phyloP scores from a whole-genome alignment of 1,140 invertebrate species.

The Neotoxoptera formosana region DNA sequence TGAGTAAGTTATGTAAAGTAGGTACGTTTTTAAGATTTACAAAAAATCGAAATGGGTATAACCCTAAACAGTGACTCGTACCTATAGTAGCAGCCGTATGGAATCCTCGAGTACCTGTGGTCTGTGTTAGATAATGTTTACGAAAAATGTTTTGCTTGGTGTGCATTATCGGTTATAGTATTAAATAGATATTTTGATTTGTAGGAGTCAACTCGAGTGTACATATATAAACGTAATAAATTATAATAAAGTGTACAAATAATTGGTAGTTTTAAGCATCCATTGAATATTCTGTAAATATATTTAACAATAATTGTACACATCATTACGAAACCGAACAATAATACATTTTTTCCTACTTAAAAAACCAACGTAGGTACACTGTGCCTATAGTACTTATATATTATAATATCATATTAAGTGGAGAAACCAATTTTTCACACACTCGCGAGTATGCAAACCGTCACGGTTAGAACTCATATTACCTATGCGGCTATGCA shows the following conservation, averaged over 20 bases:
- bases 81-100: not conserved
- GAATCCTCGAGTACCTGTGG: not conserved
- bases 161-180: not conserved
- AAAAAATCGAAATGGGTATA: not conserved
- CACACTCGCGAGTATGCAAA: not conserved
- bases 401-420: too few species aligned
- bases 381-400: too few species aligned
- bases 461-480: not conserved
- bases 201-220: too few species aligned
- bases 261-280: not conserved
- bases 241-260: not conserved
- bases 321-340: too few species aligned
- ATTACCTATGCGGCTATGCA: too few species aligned
- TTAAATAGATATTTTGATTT: too few species aligned
- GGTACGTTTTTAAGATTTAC: not conserved
- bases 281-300: not conserved
- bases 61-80: not conserved
- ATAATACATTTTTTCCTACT: not conserved
- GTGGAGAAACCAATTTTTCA: not conserved
- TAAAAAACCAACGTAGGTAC: too few species aligned
- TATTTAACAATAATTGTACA: not conserved
- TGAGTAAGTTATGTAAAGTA: not conserved
- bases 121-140: not conserved
- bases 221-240: too few species aligned
- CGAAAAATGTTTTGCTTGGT: not conserved